These are phyloP conservation scores for Panthera tigris DNA, from an alignment of 2,113 vertebrate genomes.

Conservation along the genomic window DNA sequence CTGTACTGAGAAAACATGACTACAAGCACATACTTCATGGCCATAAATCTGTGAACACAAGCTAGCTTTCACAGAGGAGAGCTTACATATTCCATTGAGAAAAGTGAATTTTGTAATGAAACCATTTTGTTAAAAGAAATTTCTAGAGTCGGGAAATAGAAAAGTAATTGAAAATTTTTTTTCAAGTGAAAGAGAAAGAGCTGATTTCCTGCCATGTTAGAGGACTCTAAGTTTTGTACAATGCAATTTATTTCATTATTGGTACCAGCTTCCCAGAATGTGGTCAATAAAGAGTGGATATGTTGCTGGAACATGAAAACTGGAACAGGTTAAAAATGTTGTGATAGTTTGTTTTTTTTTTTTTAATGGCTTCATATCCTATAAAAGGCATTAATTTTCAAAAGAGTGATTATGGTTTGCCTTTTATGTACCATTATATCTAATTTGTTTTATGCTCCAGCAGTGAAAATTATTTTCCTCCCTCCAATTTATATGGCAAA, in stretches of 20 bases:
- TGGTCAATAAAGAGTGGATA: slow-evolving; percentile 69
- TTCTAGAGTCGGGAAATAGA: background rate
- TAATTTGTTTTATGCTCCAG: slow-evolving; percentile 85
- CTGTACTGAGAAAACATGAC: background rate
- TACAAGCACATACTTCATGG: background rate
- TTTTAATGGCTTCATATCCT: slow-evolving; percentile 78
- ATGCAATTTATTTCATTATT: slow-evolving; percentile 78
- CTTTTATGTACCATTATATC: slow-evolving; percentile 83
- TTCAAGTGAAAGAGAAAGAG: slow-evolving; percentile 47
- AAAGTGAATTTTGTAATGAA: slow-evolving; percentile 46
- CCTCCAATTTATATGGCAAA: slow-evolving; percentile 82
- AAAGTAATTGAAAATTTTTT: slow-evolving; percentile 22
- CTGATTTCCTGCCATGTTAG: slow-evolving; percentile 38
- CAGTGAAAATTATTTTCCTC: slow-evolving; percentile 84
- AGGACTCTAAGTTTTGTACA: slow-evolving; percentile 71
- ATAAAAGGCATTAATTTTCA: slow-evolving; percentile 81
- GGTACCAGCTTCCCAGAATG: slow-evolving; percentile 68
- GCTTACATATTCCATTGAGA: background rate
- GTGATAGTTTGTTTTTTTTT: slow-evolving; percentile 74
- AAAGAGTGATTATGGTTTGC: slow-evolving; percentile 81
- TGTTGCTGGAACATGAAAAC: slow-evolving; percentile 40
- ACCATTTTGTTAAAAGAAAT: slow-evolving; percentile 40
- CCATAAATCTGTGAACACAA: background rate
- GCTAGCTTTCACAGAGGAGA: background rate
- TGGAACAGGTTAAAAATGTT: slow-evolving; percentile 79